Evolutionary conservation across 2,888 invertebrate species (phyloP).

Genomic region (Hermodice carunculata): DNA sequence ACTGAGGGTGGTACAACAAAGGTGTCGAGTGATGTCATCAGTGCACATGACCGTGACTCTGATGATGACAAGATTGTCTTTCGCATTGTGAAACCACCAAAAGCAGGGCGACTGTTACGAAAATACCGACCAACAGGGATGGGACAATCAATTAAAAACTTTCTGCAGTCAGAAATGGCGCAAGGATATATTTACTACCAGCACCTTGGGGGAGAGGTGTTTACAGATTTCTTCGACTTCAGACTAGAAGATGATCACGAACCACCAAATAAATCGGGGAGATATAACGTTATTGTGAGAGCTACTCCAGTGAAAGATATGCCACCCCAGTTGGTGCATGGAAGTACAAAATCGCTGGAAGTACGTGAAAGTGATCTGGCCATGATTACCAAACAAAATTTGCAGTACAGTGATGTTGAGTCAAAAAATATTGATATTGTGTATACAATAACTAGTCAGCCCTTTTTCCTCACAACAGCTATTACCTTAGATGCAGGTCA

Average conservation of each 20-base stretch:
- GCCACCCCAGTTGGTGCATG: constrained; percentile 62
- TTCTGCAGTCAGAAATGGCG: constrained; percentile 63
- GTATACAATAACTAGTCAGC: constrained; percentile 64
- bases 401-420: constrained; percentile 65
- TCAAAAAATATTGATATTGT: constrained; percentile 55
- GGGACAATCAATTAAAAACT: constrained; percentile 58
- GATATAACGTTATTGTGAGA: constrained; percentile 57
- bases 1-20: constrained; percentile 61
- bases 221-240: constrained; percentile 62
- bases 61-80: constrained; percentile 61
- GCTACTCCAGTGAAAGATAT: constrained; percentile 63
- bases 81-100: constrained; percentile 57
- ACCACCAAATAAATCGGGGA: constrained; percentile 64
- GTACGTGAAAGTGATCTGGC: constrained; percentile 63
- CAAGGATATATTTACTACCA: constrained; percentile 67
- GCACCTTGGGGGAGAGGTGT: constrained; percentile 60
- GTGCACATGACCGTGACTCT: constrained; percentile 65
- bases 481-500: constrained; percentile 64
- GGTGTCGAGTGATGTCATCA: constrained; percentile 28
- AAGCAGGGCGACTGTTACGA: constrained; percentile 60
- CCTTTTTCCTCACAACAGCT: constrained; percentile 64
- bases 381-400: constrained; percentile 57
- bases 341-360: constrained; percentile 53
- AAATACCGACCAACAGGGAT: constrained; percentile 53
- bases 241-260: constrained; percentile 61